phyloP scores from a whole-genome alignment of 1,140 invertebrate species.

The Venturia canescens region DNA sequence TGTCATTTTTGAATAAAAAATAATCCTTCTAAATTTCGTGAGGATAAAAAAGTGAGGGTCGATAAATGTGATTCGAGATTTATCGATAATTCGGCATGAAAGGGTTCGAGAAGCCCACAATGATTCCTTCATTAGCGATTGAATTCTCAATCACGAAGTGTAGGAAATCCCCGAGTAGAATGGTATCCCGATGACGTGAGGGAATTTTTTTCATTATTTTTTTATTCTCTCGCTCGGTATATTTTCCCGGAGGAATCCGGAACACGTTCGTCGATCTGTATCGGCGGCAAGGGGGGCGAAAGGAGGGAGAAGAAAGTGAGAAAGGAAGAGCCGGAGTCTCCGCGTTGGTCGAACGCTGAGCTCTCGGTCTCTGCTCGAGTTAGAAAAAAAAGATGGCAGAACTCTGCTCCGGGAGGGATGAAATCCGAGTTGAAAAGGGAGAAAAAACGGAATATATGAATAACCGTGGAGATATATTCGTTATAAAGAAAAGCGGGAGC shows the following conservation, averaged over 20 bases:
- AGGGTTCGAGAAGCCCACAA: background rate
- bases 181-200: conserved; percentile 1
- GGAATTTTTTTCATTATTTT: conserved; percentile 4
- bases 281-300: background rate
- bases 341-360: conserved; percentile 5
- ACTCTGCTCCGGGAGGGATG: conserved; percentile 26
- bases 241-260: conserved; percentile 10
- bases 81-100: no score
- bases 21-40: no score
- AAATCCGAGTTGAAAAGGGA: conserved; percentile 47
- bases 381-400: conserved; percentile 27
- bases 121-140: background rate
- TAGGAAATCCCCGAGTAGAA: conserved; percentile 1
- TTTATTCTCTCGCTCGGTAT: conserved; percentile 2
- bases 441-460: conserved; percentile 21
- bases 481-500: background rate
- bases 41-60: no score
- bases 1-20: no score
- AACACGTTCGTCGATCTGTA: background rate
- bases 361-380: conserved; percentile 5
- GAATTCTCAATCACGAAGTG: background rate
- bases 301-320: background rate
- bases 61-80: no score
- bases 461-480: background rate
- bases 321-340: conserved; percentile 2